phyloP scores from a whole-genome alignment of 2,797 vertebrate genomes.

The Novumbra hubbsi region DNA sequence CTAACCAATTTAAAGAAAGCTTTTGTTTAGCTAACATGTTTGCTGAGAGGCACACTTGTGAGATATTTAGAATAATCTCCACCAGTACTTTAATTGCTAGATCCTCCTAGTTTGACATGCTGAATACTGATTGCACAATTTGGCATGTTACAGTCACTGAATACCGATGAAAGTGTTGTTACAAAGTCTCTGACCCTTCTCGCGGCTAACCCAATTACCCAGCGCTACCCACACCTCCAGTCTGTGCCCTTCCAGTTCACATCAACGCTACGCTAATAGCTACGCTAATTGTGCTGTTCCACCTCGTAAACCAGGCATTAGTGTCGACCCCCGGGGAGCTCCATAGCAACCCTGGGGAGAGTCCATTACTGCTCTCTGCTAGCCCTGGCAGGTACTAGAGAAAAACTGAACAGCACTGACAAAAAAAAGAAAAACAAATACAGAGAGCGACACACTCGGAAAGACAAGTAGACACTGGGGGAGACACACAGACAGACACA shows the following conservation, averaged over 20 bases:
- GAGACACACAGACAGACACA: not conserved
- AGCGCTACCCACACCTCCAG: constrained; percentile 33
- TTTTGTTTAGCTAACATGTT: not conserved
- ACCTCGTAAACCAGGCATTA: constrained; percentile 33
- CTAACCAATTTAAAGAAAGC: not conserved
- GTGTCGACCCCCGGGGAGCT: constrained; percentile 21
- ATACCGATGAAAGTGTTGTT: not conserved
- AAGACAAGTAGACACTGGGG: not conserved
- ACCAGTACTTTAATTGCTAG: not conserved
- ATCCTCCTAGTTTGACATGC: not conserved
- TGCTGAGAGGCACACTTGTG: not conserved
- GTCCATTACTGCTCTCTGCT: constrained; percentile 19
- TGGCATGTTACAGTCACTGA: not conserved
- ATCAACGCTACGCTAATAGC: constrained; percentile 42
- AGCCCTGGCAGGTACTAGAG: constrained; percentile 24
- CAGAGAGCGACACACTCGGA: not conserved
- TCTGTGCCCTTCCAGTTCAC: constrained; percentile 34
- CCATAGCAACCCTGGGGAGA: constrained; percentile 24
- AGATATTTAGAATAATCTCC: not conserved
- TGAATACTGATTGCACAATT: not conserved
- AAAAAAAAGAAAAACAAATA: not conserved
- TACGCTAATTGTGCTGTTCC: constrained; percentile 53
- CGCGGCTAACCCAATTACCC: not conserved
- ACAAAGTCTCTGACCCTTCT: not conserved
- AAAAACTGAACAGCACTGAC: constrained; percentile 11